A percentile compares a stretch with the other conserved stretches of the same genome.
Evolutionary conservation across 2,888 invertebrate species (phyloP).

Genomic region (Abrostola triplasia): DNA sequence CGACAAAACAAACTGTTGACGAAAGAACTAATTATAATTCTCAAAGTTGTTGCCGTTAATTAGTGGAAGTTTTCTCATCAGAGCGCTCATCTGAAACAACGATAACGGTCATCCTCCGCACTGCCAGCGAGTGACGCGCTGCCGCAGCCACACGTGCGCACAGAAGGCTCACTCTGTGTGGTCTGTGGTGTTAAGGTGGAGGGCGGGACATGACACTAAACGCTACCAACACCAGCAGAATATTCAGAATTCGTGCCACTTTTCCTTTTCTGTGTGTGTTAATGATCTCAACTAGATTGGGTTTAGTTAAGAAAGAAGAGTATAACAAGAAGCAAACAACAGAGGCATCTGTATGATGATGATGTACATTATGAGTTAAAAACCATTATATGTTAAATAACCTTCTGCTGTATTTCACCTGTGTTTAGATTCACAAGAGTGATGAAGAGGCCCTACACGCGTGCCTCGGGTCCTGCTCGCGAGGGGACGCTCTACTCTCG

Average conservation of each 20-base stretch:
- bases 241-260: too few relatives aligned
- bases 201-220: too few relatives aligned
- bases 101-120: conserved; percentile 4
- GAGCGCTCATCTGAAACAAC: conserved; percentile 8
- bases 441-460: conserved; percentile 13
- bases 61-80: conserved; percentile 14
- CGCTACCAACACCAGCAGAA: too few relatives aligned
- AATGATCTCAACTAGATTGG: too few relatives aligned
- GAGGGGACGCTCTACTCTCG: background rate
- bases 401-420: too few relatives aligned
- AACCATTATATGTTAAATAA: too few relatives aligned
- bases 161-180: background rate
- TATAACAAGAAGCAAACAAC: too few relatives aligned
- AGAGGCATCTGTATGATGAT: too few relatives aligned
- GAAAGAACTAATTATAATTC: conserved; percentile 11
- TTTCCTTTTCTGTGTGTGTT: too few relatives aligned
- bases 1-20: background rate
- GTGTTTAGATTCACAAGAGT: background rate
- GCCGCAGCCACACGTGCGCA: background rate
- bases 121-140: background rate
- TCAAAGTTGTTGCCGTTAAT: conserved; percentile 13
- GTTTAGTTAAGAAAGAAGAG: too few relatives aligned
- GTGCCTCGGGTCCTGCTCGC: background rate
- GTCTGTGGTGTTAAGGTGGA: background rate
- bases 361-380: too few relatives aligned